Percentiles rank a stretch among this genome's conserved stretches.
Conservation (phyloP, 1,140 invertebrate species). For the Stenopsyche tienmushanensis region DNA sequence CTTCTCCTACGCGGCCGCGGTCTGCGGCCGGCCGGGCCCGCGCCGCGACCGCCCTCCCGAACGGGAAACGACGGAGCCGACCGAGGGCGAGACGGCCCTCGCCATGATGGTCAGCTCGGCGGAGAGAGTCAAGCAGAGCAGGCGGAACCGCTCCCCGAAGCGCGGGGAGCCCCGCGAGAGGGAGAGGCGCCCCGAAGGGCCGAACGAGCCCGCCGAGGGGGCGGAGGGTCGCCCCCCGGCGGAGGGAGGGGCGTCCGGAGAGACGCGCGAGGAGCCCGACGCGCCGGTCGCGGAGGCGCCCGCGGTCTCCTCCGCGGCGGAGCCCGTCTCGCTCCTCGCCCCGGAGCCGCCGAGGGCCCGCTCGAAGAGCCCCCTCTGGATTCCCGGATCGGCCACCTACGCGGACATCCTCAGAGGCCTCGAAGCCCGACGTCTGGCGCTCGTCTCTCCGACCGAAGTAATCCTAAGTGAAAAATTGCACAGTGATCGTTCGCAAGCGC, state of each 20-base stretch:
- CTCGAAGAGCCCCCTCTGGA: slow-evolving; percentile 72
- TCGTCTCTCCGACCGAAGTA: background rate
- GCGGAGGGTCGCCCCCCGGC: no score
- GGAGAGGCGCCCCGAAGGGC: slow-evolving; percentile 21
- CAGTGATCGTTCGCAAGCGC: slow-evolving; percentile 7
- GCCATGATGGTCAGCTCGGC: slow-evolving; percentile 50
- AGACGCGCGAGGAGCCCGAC: slow-evolving; percentile 1
- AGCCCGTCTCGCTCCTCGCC: slow-evolving; percentile 41
- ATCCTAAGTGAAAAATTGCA: slow-evolving; percentile 28
- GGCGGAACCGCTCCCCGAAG: slow-evolving; percentile 48
- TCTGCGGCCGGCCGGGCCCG: slow-evolving; percentile 40
- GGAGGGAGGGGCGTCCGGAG: background rate
- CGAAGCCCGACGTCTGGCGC: slow-evolving; percentile 44
- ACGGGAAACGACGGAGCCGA: slow-evolving; percentile 31
- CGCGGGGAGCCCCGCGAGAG: slow-evolving; percentile 42
- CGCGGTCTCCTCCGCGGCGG: background rate
- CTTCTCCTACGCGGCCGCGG: slow-evolving; percentile 44
- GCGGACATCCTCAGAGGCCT: slow-evolving; percentile 72
- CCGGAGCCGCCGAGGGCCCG: slow-evolving; percentile 50
- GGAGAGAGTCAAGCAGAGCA: slow-evolving; percentile 46
- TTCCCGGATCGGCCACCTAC: slow-evolving; percentile 70
- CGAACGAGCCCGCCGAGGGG: background rate
- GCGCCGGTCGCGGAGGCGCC: slow-evolving; percentile 26
- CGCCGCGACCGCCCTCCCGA: slow-evolving; percentile 43
- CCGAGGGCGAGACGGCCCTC: slow-evolving; percentile 34